Evolutionary conservation across 2,888 invertebrate species (phyloP), one percentile per base, ranked within the genome.

Genomic region (Ramazzottius varieornatus): DNA sequence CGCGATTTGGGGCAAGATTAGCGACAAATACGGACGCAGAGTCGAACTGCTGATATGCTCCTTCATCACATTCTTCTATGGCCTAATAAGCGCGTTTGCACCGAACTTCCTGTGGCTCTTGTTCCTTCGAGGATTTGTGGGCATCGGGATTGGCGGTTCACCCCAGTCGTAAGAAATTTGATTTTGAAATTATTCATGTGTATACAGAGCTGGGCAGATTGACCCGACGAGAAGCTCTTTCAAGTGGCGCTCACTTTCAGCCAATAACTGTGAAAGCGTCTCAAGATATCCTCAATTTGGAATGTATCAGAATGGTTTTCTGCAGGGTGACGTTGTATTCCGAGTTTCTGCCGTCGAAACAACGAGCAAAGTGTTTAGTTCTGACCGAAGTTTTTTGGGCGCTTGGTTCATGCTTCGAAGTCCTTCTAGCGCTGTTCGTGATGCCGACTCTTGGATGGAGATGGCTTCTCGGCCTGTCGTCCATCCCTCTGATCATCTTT

Each of bases 331-430:
- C 92, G 33, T 78, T 94, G 69, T 93, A 93, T 79, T 90, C 93
- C 33, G 93, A 94, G 77, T 93, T 92, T 80, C 80, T 94, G 67
- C 93, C 93, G 13, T 86, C 88, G 40, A 88, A 88, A 72, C 89
- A 91, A 74, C 81, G 93, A 72, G 91, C 90, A 33, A 91, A 89
- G 77, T 93, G 92, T 80, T 90, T 94, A 64, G 89, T 93, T 40
- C 80, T 93, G 70, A 82, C 93, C 68, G 93, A 93, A 81, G 88
- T 90, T 79, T 93, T 93, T 79, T 93, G 92, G 93, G 91, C 92
- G 0, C 80, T 93, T 63, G 93, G 93, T 40, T 89, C 92, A 13
- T 91, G 90, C 75, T 83, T 92, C 73, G 92, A 92, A 78, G 90
- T 91, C 64, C 83, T 89, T 32, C 78, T 93, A 68, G 92, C 92